These are phyloP conservation scores for Canis aureus DNA, from an alignment of 2,113 vertebrate genomes.

Conservation along the genomic window DNA sequence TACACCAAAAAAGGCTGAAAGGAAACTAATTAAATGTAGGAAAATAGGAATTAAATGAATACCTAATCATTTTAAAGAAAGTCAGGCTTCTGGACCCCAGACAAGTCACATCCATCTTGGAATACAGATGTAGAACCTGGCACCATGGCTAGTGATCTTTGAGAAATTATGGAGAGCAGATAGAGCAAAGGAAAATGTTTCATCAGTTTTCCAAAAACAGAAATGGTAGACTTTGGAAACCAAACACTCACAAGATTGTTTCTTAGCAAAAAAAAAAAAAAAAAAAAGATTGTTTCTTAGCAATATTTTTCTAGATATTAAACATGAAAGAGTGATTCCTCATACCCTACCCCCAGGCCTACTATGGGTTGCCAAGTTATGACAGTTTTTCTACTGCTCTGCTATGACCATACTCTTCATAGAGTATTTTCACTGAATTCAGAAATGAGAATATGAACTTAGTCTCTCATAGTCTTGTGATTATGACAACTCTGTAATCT, in stretches of 20 bases:
- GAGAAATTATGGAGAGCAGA: not conserved
- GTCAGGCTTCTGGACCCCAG: not conserved
- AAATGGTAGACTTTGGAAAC: not conserved
- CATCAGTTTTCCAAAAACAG: not conserved
- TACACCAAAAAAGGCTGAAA: not conserved
- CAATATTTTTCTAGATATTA: not conserved
- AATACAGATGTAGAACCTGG: not conserved
- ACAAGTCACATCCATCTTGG: not conserved
- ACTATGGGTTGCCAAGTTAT: not conserved
- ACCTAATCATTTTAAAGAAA: not conserved
- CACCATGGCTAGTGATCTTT: not conserved
- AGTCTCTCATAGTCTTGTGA: not conserved
- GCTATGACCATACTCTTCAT: not conserved
- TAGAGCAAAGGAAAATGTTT: not conserved
- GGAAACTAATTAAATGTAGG: not conserved
- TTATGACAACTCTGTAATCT: not conserved
- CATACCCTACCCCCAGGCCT: rapidly evolving
- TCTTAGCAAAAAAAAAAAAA: not conserved
- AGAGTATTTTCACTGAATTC: not conserved
- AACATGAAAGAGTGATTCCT: not conserved
- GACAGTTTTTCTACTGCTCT: not conserved
- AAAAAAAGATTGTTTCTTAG: not conserved
- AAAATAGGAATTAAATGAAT: not conserved
- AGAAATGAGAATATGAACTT: not conserved
- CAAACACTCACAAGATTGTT: not conserved